Evolutionary conservation across 37 sponge, comb jelly and placozoan genomes (phyloP).

Genomic region (Tethya wilhelma): DNA sequence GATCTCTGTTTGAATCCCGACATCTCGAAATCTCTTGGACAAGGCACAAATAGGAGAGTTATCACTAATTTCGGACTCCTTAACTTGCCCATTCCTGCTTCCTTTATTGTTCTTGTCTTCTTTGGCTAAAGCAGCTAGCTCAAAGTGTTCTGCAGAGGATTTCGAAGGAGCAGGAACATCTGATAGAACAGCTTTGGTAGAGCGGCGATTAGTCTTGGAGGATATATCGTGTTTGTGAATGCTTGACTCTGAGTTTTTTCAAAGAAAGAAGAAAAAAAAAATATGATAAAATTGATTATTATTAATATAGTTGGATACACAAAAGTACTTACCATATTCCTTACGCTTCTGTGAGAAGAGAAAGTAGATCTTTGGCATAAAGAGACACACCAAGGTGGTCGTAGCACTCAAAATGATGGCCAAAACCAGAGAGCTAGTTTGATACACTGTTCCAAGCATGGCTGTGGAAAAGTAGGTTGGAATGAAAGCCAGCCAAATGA

Average conservation of each 20-base stretch:
- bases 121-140: neutral
- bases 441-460: constrained; percentile 2
- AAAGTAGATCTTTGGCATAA: constrained; percentile 50
- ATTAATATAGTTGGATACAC: too few species aligned
- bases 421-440: constrained; percentile 32
- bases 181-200: too few species aligned
- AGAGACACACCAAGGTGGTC: constrained; percentile 34
- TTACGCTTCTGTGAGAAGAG: neutral
- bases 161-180: neutral
- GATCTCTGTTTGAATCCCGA: too few species aligned
- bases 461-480: constrained; percentile 50
- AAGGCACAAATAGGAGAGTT: too few species aligned
- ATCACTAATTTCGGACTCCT: neutral
- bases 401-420: constrained; percentile 66
- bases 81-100: neutral
- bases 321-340: neutral
- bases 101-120: neutral
- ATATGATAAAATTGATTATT: neutral
- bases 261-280: neutral
- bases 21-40: too few species aligned
- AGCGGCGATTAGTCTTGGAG: too few species aligned
- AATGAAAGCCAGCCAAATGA: constrained; percentile 74
- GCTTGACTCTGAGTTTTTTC: neutral
- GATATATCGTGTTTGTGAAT: neutral
- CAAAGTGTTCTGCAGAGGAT: neutral